These are phyloP conservation scores for Platorchestia sp. DNA, from an alignment of 1,140 invertebrate species.

Conservation along the genomic window DNA sequence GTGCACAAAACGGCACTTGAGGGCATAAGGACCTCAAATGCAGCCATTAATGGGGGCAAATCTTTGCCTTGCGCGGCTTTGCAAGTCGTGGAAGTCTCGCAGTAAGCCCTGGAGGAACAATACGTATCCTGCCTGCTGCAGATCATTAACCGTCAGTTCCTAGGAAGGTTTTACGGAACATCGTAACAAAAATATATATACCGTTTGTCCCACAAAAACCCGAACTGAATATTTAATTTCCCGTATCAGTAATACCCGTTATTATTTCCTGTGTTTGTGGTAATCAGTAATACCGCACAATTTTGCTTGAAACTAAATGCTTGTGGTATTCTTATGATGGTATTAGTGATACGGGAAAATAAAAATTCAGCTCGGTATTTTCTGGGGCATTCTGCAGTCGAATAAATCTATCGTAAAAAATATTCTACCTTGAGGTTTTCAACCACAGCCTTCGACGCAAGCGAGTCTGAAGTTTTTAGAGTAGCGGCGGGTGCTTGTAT, in stretches of 20 bases:
- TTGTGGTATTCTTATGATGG: no score
- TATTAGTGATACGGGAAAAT: no score
- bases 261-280: no score
- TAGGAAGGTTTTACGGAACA: neutral
- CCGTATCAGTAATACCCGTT: no score
- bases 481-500: neutral
- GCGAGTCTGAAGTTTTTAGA: neutral
- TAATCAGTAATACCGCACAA: no score
- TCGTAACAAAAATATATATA: no score
- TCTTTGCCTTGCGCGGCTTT: neutral
- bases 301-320: no score
- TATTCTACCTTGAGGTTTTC: neutral
- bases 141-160: neutral
- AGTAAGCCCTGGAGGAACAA: neutral
- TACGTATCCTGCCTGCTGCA: neutral
- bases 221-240: no score
- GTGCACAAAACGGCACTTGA: neutral
- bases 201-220: no score
- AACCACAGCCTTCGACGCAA: neutral
- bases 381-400: no score
- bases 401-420: no score
- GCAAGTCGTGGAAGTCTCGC: neutral
- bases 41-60: neutral
- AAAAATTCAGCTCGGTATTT: no score
- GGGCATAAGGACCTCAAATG: slow-evolving; percentile 6